phyloP scores from a whole-genome alignment of 2,797 vertebrate genomes.

The Selene dorsalis region DNA sequence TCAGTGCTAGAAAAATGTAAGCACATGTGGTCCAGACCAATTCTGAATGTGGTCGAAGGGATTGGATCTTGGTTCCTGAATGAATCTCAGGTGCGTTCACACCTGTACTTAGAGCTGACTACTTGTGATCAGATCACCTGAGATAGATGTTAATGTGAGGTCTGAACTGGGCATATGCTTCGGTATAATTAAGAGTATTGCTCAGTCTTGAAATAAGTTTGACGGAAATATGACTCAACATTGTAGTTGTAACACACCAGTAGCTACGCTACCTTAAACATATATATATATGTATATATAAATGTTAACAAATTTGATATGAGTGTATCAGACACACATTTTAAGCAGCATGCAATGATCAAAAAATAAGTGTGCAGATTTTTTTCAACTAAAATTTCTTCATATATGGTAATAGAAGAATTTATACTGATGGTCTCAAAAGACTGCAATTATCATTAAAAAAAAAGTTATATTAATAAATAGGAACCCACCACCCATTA shows the following conservation, averaged over 20 bases:
- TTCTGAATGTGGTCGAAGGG: too few relatives aligned
- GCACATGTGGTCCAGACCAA: too few relatives aligned
- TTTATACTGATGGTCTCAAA: not conserved
- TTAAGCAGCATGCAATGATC: conserved; percentile 52
- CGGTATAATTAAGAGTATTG: conserved; percentile 23
- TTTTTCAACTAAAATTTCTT: conserved; percentile 4
- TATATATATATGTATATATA: not conserved
- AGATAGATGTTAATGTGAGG: too few relatives aligned
- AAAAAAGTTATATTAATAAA: conserved; percentile 35
- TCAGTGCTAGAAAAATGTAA: too few relatives aligned
- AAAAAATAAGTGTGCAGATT: conserved; percentile 18
- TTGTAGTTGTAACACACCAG: not conserved
- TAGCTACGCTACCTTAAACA: conserved; percentile 8
- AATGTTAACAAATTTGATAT: conserved; percentile 25
- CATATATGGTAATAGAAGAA: conserved; percentile 1
- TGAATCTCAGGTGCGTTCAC: too few relatives aligned
- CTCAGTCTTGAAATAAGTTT: conserved; percentile 12
- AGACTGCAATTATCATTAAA: conserved; percentile 16
- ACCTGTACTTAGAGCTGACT: too few relatives aligned
- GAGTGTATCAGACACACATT: conserved; percentile 16
- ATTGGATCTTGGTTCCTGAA: too few relatives aligned
- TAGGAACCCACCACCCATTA: conserved; percentile 30
- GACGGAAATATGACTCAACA: not conserved
- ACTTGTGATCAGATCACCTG: too few relatives aligned
- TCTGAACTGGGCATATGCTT: not conserved